A percentile compares a stretch with the other conserved stretches of the same genome.
These are phyloP conservation scores for Crotalus tigris DNA, from an alignment of 2,113 vertebrate species.

Conservation along the genomic window DNA sequence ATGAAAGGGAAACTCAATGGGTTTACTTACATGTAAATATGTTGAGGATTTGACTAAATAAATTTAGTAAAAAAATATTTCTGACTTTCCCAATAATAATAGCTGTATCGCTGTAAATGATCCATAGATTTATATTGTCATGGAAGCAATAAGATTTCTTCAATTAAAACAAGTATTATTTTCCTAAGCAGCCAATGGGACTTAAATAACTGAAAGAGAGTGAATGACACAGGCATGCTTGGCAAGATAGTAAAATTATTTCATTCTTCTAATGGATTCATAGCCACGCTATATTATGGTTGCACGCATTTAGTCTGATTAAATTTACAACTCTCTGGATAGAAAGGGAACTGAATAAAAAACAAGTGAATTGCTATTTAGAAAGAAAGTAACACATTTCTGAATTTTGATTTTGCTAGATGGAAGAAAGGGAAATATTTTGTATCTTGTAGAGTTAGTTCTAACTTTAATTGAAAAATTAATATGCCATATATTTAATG, in stretches of 20 bases:
- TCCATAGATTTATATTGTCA: slow-evolving; percentile 10
- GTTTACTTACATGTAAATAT: background rate
- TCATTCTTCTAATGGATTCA: slow-evolving; percentile 8
- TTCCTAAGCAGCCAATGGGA: background rate
- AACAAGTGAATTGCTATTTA: background rate
- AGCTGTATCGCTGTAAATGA: background rate
- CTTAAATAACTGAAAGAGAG: background rate
- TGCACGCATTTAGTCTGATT: background rate
- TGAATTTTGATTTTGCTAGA: background rate
- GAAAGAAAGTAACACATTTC: background rate
- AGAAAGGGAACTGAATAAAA: background rate
- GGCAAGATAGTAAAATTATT: background rate
- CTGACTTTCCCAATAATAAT: background rate
- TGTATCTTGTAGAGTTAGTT: background rate
- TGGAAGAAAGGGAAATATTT: background rate
- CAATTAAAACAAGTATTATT: slow-evolving; percentile 9
- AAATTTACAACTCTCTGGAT: background rate
- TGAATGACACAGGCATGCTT: background rate
- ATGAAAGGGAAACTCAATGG: background rate
- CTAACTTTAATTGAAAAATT: background rate
- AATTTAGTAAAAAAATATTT: background rate
- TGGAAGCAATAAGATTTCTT: slow-evolving; percentile 25
- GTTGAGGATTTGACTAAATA: background rate
- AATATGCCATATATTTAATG: background rate
- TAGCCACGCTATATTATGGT: background rate